These are phyloP conservation scores for Alaudala cheleensis DNA, from an alignment of 2,113 vertebrate species.

Conservation along the genomic window DNA sequence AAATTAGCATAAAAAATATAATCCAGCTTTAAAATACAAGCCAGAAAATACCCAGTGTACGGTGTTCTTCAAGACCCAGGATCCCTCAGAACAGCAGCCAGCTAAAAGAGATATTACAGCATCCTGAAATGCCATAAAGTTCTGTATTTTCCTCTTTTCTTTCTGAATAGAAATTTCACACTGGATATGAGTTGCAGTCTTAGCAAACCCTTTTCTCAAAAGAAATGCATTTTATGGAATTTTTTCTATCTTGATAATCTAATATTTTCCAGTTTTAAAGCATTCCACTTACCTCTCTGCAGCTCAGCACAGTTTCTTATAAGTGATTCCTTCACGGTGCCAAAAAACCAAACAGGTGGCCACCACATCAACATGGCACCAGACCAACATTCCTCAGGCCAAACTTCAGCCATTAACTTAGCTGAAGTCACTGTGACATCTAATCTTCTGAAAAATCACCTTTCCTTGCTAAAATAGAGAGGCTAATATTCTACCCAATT, in stretches of 20 bases:
- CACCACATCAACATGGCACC: neutral
- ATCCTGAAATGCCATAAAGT: neutral
- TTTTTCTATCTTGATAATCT: neutral
- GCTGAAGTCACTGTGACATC: neutral
- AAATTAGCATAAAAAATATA: neutral
- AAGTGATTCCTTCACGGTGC: neutral
- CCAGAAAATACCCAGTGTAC: neutral
- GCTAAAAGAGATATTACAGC: neutral
- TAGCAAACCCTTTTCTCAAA: neutral
- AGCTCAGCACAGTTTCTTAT: neutral
- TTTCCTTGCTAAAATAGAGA: neutral
- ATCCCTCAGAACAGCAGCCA: neutral
- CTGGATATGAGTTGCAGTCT: neutral
- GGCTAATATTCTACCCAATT: neutral
- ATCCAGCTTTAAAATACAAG: neutral
- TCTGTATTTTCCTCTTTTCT: neutral
- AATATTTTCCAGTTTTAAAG: neutral
- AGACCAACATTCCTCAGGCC: neutral
- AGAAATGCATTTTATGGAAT: neutral
- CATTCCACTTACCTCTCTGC: neutral
- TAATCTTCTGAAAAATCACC: neutral
- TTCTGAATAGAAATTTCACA: neutral
- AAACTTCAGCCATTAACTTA: neutral
- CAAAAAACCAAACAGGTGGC: neutral
- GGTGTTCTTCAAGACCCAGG: neutral